These are phyloP conservation scores for Tinamus guttatus DNA, from an alignment of 2,113 vertebrate genomes.

Conservation along the genomic window DNA sequence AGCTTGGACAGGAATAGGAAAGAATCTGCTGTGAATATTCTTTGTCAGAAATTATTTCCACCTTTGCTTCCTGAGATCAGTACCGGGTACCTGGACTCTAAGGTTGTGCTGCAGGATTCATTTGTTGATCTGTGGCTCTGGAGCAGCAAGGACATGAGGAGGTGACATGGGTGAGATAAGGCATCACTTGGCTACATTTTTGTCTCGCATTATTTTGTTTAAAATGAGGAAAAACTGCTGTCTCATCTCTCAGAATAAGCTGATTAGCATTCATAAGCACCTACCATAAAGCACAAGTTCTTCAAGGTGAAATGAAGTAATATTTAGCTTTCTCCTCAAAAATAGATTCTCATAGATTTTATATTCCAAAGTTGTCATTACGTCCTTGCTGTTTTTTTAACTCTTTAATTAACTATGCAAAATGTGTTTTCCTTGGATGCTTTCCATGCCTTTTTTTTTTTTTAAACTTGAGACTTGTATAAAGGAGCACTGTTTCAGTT, in stretches of 20 bases:
- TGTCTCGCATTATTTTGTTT: not conserved
- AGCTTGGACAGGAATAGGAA: not conserved
- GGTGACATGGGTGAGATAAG: not conserved
- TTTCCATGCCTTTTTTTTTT: rapidly evolving
- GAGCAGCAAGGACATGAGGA: not conserved
- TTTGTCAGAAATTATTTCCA: not conserved
- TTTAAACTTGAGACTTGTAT: not conserved
- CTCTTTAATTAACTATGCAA: not conserved
- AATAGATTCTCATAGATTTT: not conserved
- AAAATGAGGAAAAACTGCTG: conserved; percentile 8
- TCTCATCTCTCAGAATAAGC: conserved; percentile 1
- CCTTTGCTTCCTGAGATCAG: not conserved
- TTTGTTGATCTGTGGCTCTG: not conserved
- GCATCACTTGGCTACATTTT: not conserved
- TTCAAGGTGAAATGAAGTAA: conserved; percentile 32
- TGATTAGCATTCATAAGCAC: conserved; percentile 8
- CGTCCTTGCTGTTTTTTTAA: not conserved
- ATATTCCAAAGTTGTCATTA: not conserved
- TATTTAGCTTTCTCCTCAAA: not conserved
- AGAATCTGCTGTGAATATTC: not conserved
- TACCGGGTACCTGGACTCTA: not conserved
- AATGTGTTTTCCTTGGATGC: not conserved
- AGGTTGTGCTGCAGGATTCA: not conserved
- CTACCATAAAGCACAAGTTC: not conserved
- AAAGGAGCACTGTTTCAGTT: not conserved